Conservation (phyloP, 1,140 invertebrate species). For the Andricus grossulariae region DNA sequence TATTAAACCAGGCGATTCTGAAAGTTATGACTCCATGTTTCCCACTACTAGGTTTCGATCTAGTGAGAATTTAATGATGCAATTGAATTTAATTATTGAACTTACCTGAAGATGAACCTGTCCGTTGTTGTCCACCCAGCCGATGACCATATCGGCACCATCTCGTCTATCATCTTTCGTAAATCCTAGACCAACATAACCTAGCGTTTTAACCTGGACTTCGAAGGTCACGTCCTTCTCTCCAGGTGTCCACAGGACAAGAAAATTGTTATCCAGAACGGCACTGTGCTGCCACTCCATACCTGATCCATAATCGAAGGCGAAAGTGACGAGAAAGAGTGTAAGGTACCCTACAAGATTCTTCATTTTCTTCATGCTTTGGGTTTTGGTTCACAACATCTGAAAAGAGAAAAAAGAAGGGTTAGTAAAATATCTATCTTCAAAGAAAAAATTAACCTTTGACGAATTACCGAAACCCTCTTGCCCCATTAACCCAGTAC, state of each 20-base stretch:
- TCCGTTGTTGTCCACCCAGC: constrained; percentile 83
- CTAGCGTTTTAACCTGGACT: constrained; percentile 86
- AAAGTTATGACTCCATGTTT: too few species aligned
- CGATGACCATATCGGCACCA: constrained; percentile 84
- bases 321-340: constrained; percentile 57
- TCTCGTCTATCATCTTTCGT: constrained; percentile 83
- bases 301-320: constrained; percentile 51
- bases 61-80: too few species aligned
- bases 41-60: too few species aligned
- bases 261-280: constrained; percentile 74
- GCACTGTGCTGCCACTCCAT: constrained; percentile 75
- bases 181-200: constrained; percentile 89
- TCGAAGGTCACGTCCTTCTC: constrained; percentile 85
- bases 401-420: constrained; percentile 56
- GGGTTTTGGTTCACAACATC: constrained; percentile 63
- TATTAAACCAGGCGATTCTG: too few species aligned
- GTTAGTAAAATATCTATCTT: background rate
- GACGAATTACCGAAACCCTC: too few species aligned
- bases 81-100: constrained; percentile 33
- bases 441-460: too few species aligned
- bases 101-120: constrained; percentile 83
- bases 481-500: background rate
- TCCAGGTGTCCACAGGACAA: constrained; percentile 75
- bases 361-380: constrained; percentile 61
- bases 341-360: constrained; percentile 60